Evolutionary conservation across 2,888 invertebrate genomes (phyloP), one percentile per base, ranked within the genome.

Genomic region (Pinctada fucata): DNA sequence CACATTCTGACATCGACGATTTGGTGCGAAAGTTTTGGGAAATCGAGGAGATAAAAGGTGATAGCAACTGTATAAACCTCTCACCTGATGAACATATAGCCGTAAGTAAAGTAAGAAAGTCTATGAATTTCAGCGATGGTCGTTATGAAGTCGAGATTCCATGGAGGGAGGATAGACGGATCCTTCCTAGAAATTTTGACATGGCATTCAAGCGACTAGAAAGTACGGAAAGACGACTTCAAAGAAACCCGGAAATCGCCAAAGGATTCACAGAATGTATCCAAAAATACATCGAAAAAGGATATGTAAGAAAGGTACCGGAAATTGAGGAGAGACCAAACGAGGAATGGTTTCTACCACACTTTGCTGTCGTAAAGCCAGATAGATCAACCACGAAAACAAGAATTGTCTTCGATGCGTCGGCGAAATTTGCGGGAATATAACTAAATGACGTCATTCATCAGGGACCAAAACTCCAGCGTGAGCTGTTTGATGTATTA

Each of bases 391-490:
- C n/a, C n/a, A n/a, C n/a, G n/a, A n/a, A n/a, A n/a, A n/a, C n/a
- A n/a, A n/a, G n/a, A n/a, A n/a, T n/a, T n/a, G n/a, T n/a, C n/a
- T n/a, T n/a, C n/a, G n/a, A n/a, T n/a, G n/a, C n/a, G n/a, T n/a
- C n/a, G n/a, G n/a, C n/a, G n/a, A n/a, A n/a, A n/a, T n/a, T n/a
- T n/a, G n/a, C n/a, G n/a, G 74, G 71, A 6, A n/a, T 81, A 3
- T 80, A 70, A 16, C 65, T 85, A 8, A 83, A 82, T 76, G 81
- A 83, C 63, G 45, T 63, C 4, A 79, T 84, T 65, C 63, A 74
- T n/a, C 76, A 66, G 58, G 83, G 83, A 13, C 85, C 86, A 48
- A 85, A 84, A 66, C 68, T 86, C 3, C 84, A 85, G 67, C 71
- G 72, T 82, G n/a, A n/a, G n/a, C n/a, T n/a, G n/a, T n/a, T n/a